Base-by-base conservation (phyloP, 2,888 invertebrate genomes). In the Norana najaformis region DNA sequence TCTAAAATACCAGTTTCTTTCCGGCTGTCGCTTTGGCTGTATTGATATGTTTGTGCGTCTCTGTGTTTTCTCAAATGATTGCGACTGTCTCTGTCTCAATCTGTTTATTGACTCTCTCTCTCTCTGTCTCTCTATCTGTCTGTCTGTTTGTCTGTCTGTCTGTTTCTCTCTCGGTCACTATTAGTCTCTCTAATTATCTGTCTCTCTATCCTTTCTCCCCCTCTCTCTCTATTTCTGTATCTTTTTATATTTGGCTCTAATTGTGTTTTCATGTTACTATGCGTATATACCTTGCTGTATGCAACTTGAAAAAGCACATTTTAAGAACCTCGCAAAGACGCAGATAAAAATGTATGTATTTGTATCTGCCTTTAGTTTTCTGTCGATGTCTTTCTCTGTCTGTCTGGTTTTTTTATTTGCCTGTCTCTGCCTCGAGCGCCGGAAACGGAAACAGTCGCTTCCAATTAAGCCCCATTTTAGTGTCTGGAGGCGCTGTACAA, bases 391-490 rank as follows among this genome's bases (percentile, higher is more conserved):
- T 69, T n/a, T 1, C n/a, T 69, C 69, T 69, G 16, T 47, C 47
- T 47, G 47, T 11, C 47, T 47, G 8, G 69, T n/a, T 69, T n/a
- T n/a, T n/a, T 69, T 69, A 8, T n/a, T n/a, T 5, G 69, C 11
- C 69, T 69, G 30, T 69, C 69, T 30, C 30, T 69, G 69, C n/a
- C 69, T 69, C 69, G 69, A 69, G 69, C 30, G n/a, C 30, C 69
- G 69, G 69, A 69, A 69, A 30, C 69, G 69, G 69, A 69, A 69
- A 69, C 47, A 69, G 69, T 69, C 69, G 69, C 69, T 69, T 69
- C 69, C 5, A 69, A 69, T 69, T 69, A n/a, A 30, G n/a, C n/a
- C 69, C n/a, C n/a, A n/a, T 69, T n/a, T 69, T n/a, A 13, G 30
- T n/a, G 69, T 69, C 30, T 69, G 69, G 69, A n/a, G 69, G 69